Evolutionary conservation across 2,888 invertebrate species (phyloP), one percentile per base, ranked within the genome.

Genomic region (Rhagophthalmus giganteus): DNA sequence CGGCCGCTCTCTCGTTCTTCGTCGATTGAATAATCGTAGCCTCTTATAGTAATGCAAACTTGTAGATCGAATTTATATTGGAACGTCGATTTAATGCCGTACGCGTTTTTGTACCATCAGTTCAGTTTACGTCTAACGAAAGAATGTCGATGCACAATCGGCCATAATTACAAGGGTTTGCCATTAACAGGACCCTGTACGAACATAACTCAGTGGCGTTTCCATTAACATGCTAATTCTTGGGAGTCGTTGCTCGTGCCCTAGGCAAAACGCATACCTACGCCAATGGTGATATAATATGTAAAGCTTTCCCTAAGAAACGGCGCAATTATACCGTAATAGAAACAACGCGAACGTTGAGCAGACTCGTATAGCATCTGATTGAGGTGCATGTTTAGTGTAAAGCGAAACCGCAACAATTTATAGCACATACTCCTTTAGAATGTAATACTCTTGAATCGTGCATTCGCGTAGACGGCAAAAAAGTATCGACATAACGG

Each of bases 61-160:
- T n/a, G n/a, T n/a, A n/a, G n/a, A n/a, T n/a, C n/a, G n/a, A n/a
- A n/a, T n/a, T n/a, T n/a, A n/a, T n/a, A n/a, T n/a, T n/a, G n/a
- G n/a, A n/a, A n/a, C n/a, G n/a, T n/a, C n/a, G n/a, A n/a, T n/a
- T n/a, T n/a, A n/a, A n/a, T n/a, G n/a, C n/a, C n/a, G n/a, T n/a
- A n/a, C n/a, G n/a, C n/a, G n/a, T n/a, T n/a, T n/a, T n/a, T n/a
- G n/a, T n/a, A n/a, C n/a, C n/a, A n/a, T n/a, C n/a, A n/a, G n/a
- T n/a, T n/a, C n/a, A n/a, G n/a, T n/a, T n/a, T n/a, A n/a, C n/a
- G n/a, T n/a, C n/a, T n/a, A 9, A 9, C 27, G n/a, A 2, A 63
- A 61, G 65, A 64, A 65, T 64, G 64, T 62, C 63, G 61, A 61
- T 54, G 58, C 47, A 56, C 60, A 65, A 65, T 64, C 61, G 56